These are phyloP conservation scores for Callinectes sapidus DNA, from an alignment of 2,888 invertebrate species.

Conservation along the genomic window DNA sequence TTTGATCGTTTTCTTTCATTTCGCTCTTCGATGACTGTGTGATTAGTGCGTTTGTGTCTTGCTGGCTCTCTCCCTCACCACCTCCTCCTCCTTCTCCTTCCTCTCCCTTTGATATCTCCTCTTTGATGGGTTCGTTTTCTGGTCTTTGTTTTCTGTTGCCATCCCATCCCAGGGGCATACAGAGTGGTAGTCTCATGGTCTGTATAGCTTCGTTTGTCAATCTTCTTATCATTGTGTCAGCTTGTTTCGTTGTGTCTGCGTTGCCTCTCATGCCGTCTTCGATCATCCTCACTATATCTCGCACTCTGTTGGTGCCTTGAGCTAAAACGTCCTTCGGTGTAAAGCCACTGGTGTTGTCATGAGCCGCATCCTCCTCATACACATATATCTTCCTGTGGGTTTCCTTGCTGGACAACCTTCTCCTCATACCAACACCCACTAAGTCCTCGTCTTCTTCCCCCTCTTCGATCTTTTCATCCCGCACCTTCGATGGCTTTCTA, in stretches of 20 bases:
- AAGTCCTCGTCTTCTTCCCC: neutral
- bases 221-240: neutral
- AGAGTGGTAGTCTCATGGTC: neutral
- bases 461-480: neutral
- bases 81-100: neutral
- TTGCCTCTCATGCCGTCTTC: neutral
- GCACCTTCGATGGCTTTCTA: neutral
- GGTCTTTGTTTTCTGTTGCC: neutral
- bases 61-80: neutral
- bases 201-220: neutral
- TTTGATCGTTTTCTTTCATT: constrained; percentile 8
- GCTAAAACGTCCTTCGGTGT: neutral
- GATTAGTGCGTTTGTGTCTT: neutral
- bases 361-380: neutral
- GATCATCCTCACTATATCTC: neutral
- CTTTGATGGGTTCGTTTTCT: neutral
- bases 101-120: constrained; percentile 20
- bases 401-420: neutral
- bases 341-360: neutral
- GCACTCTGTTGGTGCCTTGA: neutral
- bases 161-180: neutral
- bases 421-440: neutral
- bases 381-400: neutral
- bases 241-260: neutral
- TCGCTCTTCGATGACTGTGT: neutral